Evolutionary conservation across 2,113 vertebrate species (phyloP).

Genomic region (Myotis brandtii): DNA sequence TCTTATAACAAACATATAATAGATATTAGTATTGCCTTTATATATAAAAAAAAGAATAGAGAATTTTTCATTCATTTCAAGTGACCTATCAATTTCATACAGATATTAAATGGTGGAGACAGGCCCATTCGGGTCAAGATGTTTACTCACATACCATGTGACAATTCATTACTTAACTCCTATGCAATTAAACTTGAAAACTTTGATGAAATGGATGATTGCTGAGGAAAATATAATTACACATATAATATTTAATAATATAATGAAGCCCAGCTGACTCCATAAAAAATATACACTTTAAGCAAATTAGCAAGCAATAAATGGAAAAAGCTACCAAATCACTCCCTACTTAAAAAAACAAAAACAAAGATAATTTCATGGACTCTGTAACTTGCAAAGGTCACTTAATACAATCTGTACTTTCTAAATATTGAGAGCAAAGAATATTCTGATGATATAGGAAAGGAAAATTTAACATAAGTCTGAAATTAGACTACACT

Average conservation of each 20-base stretch:
- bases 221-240: slow-evolving; percentile 25
- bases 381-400: not conserved
- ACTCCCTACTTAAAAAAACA: not conserved
- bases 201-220: not conserved
- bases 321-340: not conserved
- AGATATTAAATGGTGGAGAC: not conserved
- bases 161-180: not conserved
- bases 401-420: not conserved
- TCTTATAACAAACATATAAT: not conserved
- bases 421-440: not conserved
- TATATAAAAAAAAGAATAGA: not conserved
- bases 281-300: not conserved
- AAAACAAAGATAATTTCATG: not conserved
- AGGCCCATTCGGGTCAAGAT: not conserved
- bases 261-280: not conserved
- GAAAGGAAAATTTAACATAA: not conserved
- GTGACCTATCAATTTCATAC: not conserved
- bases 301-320: not conserved
- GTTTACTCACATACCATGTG: not conserved
- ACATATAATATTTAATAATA: not conserved
- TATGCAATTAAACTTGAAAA: slow-evolving; percentile 41
- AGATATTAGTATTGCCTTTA: not conserved
- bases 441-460: not conserved
- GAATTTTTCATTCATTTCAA: not conserved
- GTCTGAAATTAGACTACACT: not conserved